These are phyloP conservation scores for Megalops cyprinoides DNA, from an alignment of 2,797 vertebrate species.

Conservation along the genomic window DNA sequence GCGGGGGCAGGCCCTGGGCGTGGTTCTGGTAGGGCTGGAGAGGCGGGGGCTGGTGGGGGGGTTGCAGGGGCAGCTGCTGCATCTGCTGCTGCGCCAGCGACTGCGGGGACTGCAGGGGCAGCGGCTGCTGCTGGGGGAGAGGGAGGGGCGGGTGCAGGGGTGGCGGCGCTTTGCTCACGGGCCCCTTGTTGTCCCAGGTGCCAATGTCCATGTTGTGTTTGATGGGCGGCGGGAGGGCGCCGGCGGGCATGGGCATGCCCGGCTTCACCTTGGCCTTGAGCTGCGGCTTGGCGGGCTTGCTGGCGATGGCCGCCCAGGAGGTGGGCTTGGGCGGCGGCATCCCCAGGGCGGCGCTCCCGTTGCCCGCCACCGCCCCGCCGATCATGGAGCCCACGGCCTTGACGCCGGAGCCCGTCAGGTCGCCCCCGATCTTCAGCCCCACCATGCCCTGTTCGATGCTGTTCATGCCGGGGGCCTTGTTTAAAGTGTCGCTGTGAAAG, in stretches of 20 bases:
- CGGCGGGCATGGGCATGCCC: conserved; percentile 77
- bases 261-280: conserved; percentile 91
- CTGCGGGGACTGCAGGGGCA: conserved; percentile 68
- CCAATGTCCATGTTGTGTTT: conserved; percentile 99
- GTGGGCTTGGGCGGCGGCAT: conserved; percentile 91
- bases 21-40: conserved; percentile 85
- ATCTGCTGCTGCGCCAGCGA: conserved; percentile 77
- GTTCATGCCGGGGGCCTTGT: conserved; percentile 96
- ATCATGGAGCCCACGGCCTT: conserved; percentile 91
- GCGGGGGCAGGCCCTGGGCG: conserved; percentile 78
- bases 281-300: conserved; percentile 91
- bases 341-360: conserved; percentile 81
- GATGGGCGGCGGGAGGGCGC: conserved; percentile 84
- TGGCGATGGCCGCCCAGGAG: conserved; percentile 96
- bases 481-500: conserved; percentile 92
- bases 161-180: conserved; percentile 80
- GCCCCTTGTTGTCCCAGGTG: conserved; percentile 93
- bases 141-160: conserved; percentile 69
- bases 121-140: conserved; percentile 55
- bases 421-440: conserved; percentile 91
- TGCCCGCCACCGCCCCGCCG: conserved; percentile 77
- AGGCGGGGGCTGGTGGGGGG: conserved; percentile 57
- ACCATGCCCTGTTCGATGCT: conserved; percentile 97
- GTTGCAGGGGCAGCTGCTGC: conserved; percentile 75
- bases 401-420: conserved; percentile 84